Percentiles rank a stretch among this genome's conserved stretches.
Conservation (phyloP, 2,797 vertebrate species). For the Meda fulgida region DNA sequence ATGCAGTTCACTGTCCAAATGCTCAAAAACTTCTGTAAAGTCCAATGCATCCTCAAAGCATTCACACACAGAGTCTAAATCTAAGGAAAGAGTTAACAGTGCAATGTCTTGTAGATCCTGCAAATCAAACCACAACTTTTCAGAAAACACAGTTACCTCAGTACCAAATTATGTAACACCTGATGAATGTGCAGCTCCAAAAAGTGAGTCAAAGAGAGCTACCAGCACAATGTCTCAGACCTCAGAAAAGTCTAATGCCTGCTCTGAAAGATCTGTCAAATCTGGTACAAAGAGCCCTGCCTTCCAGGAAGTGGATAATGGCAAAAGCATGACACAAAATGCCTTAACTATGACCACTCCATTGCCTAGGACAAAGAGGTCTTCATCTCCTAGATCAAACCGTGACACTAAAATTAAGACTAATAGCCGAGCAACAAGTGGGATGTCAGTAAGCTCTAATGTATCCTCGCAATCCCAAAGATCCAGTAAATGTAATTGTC, state of each 20-base stretch:
- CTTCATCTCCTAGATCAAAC: constrained; percentile 39
- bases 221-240: constrained; percentile 39
- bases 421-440: constrained; percentile 36
- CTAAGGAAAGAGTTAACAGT: constrained; percentile 41
- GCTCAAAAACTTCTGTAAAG: constrained; percentile 36
- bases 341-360: constrained; percentile 39
- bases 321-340: constrained; percentile 21
- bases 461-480: constrained; percentile 48
- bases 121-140: constrained; percentile 61
- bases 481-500: constrained; percentile 48
- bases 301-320: constrained; percentile 28
- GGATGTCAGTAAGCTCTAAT: constrained; percentile 47
- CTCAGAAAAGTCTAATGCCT: constrained; percentile 49
- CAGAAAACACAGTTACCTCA: constrained; percentile 56
- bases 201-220: constrained; percentile 36
- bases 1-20: constrained; percentile 35
- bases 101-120: constrained; percentile 44
- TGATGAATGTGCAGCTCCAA: not conserved
- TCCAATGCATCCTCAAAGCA: constrained; percentile 35
- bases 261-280: constrained; percentile 28
- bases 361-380: constrained; percentile 29
- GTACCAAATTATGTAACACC: constrained; percentile 7
- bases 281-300: not conserved
- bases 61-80: not conserved
- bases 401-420: constrained; percentile 15